phyloP scores from a whole-genome alignment of 1,140 invertebrate species.

The Drosophila biarmipes region DNA sequence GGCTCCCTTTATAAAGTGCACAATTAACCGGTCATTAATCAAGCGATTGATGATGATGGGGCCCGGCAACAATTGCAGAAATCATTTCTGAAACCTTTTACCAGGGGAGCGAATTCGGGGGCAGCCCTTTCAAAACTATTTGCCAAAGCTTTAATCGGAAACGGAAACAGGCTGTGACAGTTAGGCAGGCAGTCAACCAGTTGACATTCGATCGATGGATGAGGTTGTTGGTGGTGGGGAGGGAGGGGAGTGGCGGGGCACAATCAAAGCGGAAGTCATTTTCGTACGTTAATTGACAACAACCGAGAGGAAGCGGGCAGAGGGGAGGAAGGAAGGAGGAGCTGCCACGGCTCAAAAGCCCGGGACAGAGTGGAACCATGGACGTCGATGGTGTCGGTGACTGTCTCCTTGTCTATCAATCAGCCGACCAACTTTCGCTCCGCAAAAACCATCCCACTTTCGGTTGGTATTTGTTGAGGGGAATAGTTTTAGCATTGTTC shows the following conservation, averaged over 20 bases:
- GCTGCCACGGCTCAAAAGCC: conserved; percentile 21
- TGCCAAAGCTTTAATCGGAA: conserved; percentile 79
- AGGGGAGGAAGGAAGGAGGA: conserved; percentile 5
- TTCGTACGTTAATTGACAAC: conserved; percentile 83
- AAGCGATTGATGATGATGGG: conserved; percentile 56
- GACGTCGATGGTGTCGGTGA: conserved; percentile 71
- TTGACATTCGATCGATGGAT: conserved; percentile 76
- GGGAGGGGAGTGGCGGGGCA: conserved; percentile 15
- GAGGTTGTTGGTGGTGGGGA: conserved; percentile 26
- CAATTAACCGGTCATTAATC: conserved; percentile 76
- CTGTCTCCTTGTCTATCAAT: conserved; percentile 76
- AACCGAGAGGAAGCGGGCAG: conserved; percentile 28
- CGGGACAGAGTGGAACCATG: conserved; percentile 22
- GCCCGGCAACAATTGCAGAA: conserved; percentile 63
- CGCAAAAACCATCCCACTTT: conserved; percentile 8
- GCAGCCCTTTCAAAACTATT: conserved; percentile 69
- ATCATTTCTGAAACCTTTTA: conserved; percentile 66
- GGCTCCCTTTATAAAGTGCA: conserved; percentile 36
- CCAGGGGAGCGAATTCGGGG: background rate
- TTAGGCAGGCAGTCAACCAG: conserved; percentile 73
- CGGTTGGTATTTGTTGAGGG: conserved; percentile 65
- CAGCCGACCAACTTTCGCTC: conserved; percentile 54
- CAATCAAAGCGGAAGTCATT: conserved; percentile 82
- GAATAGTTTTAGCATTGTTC: conserved; percentile 79
- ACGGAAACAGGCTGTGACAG: conserved; percentile 76